Evolutionary conservation across 1,140 invertebrate genomes (phyloP).

Genomic region (Lordiphosa stackelbergi): DNA sequence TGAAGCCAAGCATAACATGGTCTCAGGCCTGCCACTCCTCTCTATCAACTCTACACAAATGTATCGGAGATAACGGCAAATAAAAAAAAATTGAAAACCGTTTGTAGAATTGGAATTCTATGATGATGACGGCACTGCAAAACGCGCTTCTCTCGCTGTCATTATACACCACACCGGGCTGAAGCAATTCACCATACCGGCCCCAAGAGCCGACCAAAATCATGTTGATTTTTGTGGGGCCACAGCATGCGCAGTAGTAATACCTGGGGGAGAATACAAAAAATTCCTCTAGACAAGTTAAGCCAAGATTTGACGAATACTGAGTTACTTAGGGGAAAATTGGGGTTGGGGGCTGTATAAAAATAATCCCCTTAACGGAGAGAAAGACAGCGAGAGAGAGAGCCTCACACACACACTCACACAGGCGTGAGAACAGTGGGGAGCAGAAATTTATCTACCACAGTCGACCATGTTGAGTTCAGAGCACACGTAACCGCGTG

Average conservation of each 20-base stretch:
- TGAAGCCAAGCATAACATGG: constrained; percentile 36
- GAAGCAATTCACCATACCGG: constrained; percentile 56
- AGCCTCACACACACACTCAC: neutral
- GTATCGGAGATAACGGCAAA: constrained; percentile 42
- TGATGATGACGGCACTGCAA: constrained; percentile 56
- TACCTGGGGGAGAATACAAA: constrained; percentile 9
- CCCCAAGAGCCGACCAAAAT: constrained; percentile 46
- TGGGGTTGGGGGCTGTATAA: constrained; percentile 18
- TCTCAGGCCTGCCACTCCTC: constrained; percentile 11
- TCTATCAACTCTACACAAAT: constrained; percentile 17
- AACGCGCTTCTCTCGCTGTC: constrained; percentile 22
- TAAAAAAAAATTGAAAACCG: constrained; percentile 47
- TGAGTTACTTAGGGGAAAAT: neutral
- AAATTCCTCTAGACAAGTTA: constrained; percentile 39
- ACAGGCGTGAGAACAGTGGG: constrained; percentile 1
- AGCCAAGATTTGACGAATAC: constrained; percentile 6
- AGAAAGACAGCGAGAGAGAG: neutral
- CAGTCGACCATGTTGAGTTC: constrained; percentile 43
- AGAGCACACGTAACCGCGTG: constrained; percentile 49
- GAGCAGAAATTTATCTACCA: constrained; percentile 47
- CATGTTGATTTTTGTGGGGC: constrained; percentile 28
- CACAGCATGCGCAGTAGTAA: constrained; percentile 61
- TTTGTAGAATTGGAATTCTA: constrained; percentile 50
- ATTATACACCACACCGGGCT: constrained; percentile 39
- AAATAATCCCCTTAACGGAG: constrained; percentile 29